Base-by-base conservation (phyloP, 2,113 vertebrate species). In the Eonycteris spelaea region DNA sequence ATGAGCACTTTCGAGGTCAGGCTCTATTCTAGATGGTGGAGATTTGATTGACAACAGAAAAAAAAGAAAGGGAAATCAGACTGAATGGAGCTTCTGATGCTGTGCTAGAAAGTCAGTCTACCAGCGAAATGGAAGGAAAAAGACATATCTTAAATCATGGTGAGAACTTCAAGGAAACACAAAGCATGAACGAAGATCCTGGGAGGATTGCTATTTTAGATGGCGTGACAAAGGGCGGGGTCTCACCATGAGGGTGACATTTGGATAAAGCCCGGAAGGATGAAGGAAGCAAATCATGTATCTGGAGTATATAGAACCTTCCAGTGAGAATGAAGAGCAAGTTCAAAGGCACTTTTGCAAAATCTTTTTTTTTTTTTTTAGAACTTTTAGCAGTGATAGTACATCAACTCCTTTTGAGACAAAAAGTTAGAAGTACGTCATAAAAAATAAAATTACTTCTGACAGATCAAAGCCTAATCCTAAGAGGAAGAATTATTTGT, bases 141-240 rank as follows among this genome's bases (percentile, higher is more conserved):
- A 8, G 0, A 51, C 26, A 26, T 28, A 33, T 71, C 33, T 78
- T 77, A 75, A 53, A 51, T 59, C 24, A 10, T 70, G 18, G 15
- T 16, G 43, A 30, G 13, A 45, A 40, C 4, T 78, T 73, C 65
- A 55, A n/a, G 5, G 26, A 9, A 68, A 79, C 35, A 61, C 22
- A 65, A 83, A 45, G 22, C 16, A 21, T 5, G 33, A 75, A 59
- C 8, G 26, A 19, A 73, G 18, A 24, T 57, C 0, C 7, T 61
- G 3, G 0, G 0, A 89, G 5, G 13, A 5, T 13, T 71, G 4
- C 9, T 38, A 55, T 65, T 71, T 55, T 40, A 68, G 14, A 18
- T 11, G 14, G 3, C n/a, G 59, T 68, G 26, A 35, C 53, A 18
- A 18, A 1, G 14, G 38, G 19, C 4, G 2, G 19, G 6, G 2